Conservation (phyloP, 2,113 vertebrate genomes). For the Bubo blakistoni region DNA sequence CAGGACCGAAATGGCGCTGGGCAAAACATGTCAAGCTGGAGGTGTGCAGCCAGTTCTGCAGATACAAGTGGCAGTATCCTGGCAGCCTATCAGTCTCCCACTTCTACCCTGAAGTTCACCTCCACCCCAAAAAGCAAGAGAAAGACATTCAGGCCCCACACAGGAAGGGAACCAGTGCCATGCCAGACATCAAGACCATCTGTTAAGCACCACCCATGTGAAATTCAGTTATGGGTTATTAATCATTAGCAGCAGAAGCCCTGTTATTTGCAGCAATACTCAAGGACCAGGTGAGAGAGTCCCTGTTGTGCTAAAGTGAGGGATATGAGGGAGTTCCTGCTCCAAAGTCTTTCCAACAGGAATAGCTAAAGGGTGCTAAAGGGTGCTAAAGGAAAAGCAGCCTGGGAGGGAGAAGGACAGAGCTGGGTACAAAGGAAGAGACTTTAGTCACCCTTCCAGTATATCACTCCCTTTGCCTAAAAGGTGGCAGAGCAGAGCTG, state of each 20-base stretch:
- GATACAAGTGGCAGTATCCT: neutral
- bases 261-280: neutral
- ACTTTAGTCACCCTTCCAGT: neutral
- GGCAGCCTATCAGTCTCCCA: neutral
- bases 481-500: neutral
- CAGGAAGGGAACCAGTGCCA: neutral
- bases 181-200: neutral
- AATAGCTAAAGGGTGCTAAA: neutral
- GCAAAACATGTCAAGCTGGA: neutral
- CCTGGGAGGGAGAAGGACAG: neutral
- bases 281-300: neutral
- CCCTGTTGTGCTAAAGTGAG: neutral
- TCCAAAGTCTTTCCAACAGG: neutral
- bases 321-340: neutral
- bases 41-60: neutral
- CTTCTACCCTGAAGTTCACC: neutral
- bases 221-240: conserved; percentile 21
- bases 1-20: accelerated
- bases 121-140: neutral
- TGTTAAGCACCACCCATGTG: conserved; percentile 4
- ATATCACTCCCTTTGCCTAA: neutral
- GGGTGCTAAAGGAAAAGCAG: neutral
- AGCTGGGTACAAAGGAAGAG: neutral
- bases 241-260: conserved; percentile 1
- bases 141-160: neutral